These are phyloP conservation scores for Dinoponera quadriceps DNA, from an alignment of 1,140 invertebrate species.

Conservation along the genomic window DNA sequence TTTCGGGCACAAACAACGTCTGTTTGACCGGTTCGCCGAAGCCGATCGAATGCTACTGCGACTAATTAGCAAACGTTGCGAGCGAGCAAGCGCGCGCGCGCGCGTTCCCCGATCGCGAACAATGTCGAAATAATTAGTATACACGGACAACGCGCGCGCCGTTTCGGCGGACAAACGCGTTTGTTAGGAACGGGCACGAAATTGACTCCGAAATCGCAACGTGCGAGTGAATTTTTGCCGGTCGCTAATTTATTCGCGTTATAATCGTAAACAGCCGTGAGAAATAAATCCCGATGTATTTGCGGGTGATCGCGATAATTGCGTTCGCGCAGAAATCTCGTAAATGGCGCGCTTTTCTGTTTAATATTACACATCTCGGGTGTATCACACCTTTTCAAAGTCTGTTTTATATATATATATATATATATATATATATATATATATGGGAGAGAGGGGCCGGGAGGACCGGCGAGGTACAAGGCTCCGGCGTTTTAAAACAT, in stretches of 20 bases:
- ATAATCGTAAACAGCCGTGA: background rate
- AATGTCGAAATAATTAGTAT: constrained; percentile 58
- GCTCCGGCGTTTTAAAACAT: no score
- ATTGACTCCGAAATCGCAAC: background rate
- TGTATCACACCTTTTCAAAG: no score
- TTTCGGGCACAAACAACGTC: constrained; percentile 41
- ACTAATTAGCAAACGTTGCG: constrained; percentile 55
- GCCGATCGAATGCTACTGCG: constrained; percentile 45
- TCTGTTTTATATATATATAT: no score
- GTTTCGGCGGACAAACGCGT: constrained; percentile 36
- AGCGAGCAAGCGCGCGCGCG: background rate
- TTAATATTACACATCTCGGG: no score
- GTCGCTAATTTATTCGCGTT: background rate
- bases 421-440: no score
- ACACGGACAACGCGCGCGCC: background rate
- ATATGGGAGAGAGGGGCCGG: no score
- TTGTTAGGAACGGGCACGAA: constrained; percentile 19
- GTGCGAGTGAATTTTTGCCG: background rate
- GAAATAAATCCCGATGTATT: no score
- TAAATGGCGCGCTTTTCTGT: no score
- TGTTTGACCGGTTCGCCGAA: constrained; percentile 23
- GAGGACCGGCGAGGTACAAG: no score
- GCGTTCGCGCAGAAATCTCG: no score
- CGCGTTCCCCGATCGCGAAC: constrained; percentile 28
- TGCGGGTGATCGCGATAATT: no score